Conservation (phyloP, 2,113 vertebrate genomes). For the Oenanthe oenanthe region DNA sequence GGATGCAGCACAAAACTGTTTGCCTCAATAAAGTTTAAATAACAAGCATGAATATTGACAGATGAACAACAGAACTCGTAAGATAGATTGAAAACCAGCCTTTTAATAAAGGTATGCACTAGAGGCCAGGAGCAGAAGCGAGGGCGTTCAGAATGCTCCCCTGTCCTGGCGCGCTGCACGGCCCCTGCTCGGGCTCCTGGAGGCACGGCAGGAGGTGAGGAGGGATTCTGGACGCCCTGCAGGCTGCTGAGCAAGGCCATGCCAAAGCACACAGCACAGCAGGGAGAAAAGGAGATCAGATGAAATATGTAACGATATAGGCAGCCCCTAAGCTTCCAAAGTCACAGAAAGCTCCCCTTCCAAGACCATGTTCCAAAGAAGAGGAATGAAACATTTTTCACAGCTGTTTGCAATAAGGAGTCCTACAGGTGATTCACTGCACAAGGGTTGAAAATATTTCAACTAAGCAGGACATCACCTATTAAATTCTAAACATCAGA, state of each 20-base stretch:
- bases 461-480: not conserved
- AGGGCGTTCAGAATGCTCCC: fast-evolving
- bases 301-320: too few species aligned
- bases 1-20: not conserved
- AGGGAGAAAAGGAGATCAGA: too few species aligned
- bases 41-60: not conserved
- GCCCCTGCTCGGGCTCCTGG: fast-evolving
- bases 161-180: fast-evolving
- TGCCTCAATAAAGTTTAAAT: not conserved
- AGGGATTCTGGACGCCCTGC: too few species aligned
- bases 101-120: fast-evolving
- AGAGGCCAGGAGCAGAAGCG: not conserved
- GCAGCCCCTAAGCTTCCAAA: too few species aligned
- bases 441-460: not conserved
- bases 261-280: too few species aligned
- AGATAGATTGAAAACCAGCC: not conserved
- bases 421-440: not conserved
- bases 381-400: not conserved
- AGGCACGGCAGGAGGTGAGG: fast-evolving
- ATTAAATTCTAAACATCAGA: not conserved
- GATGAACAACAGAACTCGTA: not conserved
- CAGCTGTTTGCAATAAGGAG: not conserved
- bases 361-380: fast-evolving
- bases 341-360: not conserved
- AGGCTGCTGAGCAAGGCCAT: too few species aligned